phyloP scores from a whole-genome alignment of 2,113 vertebrate species.

The Coracopsis vasa region DNA sequence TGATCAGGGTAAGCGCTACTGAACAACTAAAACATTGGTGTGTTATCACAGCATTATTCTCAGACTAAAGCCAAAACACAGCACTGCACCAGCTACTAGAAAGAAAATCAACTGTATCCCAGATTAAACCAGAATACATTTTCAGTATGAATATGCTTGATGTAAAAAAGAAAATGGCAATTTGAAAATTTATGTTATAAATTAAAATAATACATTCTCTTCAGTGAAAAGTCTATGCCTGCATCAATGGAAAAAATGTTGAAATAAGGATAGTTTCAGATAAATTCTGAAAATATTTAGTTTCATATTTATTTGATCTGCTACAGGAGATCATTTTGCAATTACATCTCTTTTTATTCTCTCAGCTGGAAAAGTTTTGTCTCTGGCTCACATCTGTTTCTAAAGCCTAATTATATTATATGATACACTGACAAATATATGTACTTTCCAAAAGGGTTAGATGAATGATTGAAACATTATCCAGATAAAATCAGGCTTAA shows the following conservation, averaged over 20 bases:
- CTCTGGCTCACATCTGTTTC: neutral
- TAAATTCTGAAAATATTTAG: neutral
- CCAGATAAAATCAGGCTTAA: neutral
- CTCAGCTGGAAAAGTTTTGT: neutral
- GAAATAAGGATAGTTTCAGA: neutral
- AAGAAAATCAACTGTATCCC: no score
- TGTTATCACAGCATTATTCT: no score
- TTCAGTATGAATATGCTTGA: neutral
- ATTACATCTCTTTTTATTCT: neutral
- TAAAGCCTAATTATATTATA: neutral
- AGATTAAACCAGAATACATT: neutral
- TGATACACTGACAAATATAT: neutral
- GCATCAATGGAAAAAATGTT: neutral
- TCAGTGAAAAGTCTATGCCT: neutral
- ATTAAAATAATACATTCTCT: neutral
- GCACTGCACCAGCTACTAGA: no score
- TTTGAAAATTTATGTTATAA: neutral
- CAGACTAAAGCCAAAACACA: no score
- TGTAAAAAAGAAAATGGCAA: neutral
- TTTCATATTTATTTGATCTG: neutral
- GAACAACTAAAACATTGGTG: neutral
- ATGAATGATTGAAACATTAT: neutral
- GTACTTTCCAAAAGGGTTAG: neutral
- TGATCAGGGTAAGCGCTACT: neutral
- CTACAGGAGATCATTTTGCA: neutral